phyloP scores from a whole-genome alignment of 1,140 invertebrate genomes.

The Drosophila pseudoananassae region DNA sequence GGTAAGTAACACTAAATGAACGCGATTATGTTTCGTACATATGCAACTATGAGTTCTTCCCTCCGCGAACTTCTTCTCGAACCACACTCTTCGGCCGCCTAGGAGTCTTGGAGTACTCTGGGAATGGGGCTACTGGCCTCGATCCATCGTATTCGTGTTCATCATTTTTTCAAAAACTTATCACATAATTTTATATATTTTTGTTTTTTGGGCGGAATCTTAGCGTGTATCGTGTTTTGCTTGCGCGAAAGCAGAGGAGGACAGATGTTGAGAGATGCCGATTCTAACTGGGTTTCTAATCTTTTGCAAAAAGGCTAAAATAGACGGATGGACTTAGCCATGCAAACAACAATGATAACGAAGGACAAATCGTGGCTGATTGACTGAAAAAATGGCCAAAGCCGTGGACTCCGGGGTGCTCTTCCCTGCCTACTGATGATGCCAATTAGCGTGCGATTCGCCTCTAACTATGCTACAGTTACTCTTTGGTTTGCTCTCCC shows the following conservation, averaged over 20 bases:
- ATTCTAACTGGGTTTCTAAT: constrained; percentile 26
- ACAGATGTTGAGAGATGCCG: constrained; percentile 10
- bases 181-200: constrained; percentile 79
- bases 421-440: constrained; percentile 6
- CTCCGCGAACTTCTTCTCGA: constrained; percentile 7
- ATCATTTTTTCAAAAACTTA: constrained; percentile 68
- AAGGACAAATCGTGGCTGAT: constrained; percentile 25
- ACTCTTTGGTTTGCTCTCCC: constrained; percentile 22
- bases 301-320: constrained; percentile 42
- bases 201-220: constrained; percentile 76
- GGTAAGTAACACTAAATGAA: constrained; percentile 53
- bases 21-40: constrained; percentile 41
- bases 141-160: constrained; percentile 12
- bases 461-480: constrained; percentile 67
- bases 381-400: constrained; percentile 19
- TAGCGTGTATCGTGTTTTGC: constrained; percentile 70
- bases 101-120: too few relatives aligned
- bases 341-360: constrained; percentile 30
- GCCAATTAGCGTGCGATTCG: constrained; percentile 25
- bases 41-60: constrained; percentile 37
- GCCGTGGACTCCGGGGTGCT: background rate
- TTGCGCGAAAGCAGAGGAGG: constrained; percentile 51
- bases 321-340: constrained; percentile 38
- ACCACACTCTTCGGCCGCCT: constrained; percentile 34
- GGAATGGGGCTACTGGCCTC: constrained; percentile 1